Percentiles rank a stretch among this genome's conserved stretches.
phyloP scores from a whole-genome alignment of 2,888 invertebrate genomes.

The Drosophila fungiperda region DNA sequence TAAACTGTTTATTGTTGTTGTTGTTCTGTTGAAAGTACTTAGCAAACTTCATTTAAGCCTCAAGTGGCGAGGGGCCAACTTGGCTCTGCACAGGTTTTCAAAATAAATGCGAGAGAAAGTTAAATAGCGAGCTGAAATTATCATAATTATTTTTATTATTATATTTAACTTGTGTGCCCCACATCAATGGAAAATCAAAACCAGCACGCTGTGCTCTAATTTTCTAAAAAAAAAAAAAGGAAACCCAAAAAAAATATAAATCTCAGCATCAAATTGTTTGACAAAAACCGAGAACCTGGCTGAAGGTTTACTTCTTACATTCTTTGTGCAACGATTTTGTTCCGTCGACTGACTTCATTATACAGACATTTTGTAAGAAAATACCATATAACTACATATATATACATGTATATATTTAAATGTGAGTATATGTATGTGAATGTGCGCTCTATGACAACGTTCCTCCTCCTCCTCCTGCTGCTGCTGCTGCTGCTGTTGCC shows the following conservation, averaged over 20 bases:
- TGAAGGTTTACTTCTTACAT: conserved; percentile 35
- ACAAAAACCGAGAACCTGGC: conserved; percentile 45
- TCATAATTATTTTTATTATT: conserved; percentile 42
- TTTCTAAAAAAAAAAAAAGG: conserved; percentile 46
- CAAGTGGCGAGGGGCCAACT: conserved; percentile 53
- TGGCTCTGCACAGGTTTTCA: conserved; percentile 14
- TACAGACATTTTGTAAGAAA: conserved; percentile 70
- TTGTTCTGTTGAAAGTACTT: conserved; percentile 71
- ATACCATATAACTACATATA: conserved; percentile 58
- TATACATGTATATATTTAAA: conserved; percentile 10
- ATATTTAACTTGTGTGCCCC: conserved; percentile 53
- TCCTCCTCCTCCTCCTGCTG: conserved; percentile 15
- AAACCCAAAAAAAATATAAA: conserved; percentile 40
- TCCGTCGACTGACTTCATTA: conserved; percentile 77
- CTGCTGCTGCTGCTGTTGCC: neutral
- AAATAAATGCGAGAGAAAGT: conserved; percentile 71
- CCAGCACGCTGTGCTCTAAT: conserved; percentile 61
- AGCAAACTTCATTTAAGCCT: conserved; percentile 77
- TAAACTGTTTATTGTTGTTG: conserved; percentile 23
- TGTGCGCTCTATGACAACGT: conserved; percentile 68
- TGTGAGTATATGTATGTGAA: conserved; percentile 11
- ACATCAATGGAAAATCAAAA: conserved; percentile 74
- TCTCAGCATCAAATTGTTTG: conserved; percentile 60
- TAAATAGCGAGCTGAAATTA: conserved; percentile 61
- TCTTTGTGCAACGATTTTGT: conserved; percentile 59